Percentiles rank a stretch among this genome's conserved stretches.
These are phyloP conservation scores for Pelobates fuscus DNA, from an alignment of 2,113 vertebrate genomes.

Conservation along the genomic window DNA sequence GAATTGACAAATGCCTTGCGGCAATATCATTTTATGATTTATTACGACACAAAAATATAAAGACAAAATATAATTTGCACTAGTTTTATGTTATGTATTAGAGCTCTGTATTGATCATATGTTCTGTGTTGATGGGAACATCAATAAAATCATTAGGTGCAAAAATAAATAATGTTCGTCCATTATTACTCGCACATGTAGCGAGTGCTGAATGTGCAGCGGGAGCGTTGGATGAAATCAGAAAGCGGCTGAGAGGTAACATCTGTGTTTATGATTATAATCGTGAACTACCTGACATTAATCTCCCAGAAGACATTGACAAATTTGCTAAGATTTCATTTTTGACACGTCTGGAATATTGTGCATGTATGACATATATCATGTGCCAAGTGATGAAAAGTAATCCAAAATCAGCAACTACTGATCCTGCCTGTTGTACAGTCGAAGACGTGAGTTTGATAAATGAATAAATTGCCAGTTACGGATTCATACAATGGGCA, in stretches of 20 bases:
- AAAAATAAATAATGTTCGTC: background rate
- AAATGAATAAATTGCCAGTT: too few relatives aligned
- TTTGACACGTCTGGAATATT: background rate
- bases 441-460: too few relatives aligned
- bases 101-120: conserved; percentile 5
- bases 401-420: background rate
- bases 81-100: conserved; percentile 12
- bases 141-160: conserved; percentile 15
- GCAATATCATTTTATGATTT: background rate
- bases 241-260: conserved; percentile 3
- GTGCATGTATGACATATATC: conserved; percentile 19
- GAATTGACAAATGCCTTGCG: background rate
- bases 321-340: background rate
- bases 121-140: background rate
- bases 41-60: background rate
- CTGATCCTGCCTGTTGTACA: background rate
- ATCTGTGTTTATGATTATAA: conserved; percentile 25
- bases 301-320: conserved; percentile 19
- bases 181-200: background rate
- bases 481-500: too few relatives aligned
- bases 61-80: conserved; percentile 1
- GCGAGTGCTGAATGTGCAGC: background rate
- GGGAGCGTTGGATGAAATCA: background rate
- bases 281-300: background rate
- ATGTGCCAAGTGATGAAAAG: background rate